A percentile compares a stretch with the other conserved stretches of the same genome.
These are phyloP conservation scores for Euwallacea similis DNA, from an alignment of 1,140 invertebrate genomes.

Conservation along the genomic window DNA sequence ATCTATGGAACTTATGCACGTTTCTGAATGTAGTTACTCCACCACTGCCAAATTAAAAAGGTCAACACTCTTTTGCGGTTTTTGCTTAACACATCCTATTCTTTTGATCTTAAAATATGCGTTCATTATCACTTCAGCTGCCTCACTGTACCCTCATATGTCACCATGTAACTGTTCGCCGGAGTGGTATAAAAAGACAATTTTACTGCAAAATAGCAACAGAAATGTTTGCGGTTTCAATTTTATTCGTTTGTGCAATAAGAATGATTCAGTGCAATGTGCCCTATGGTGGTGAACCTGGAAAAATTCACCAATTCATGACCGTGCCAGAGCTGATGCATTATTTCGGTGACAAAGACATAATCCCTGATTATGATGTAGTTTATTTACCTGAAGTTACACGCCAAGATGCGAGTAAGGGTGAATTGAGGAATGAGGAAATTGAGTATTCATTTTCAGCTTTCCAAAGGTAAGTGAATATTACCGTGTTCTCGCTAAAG, in stretches of 20 bases:
- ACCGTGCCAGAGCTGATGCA: constrained; percentile 43
- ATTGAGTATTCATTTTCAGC: constrained; percentile 45
- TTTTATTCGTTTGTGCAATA: background rate
- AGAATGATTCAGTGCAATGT: background rate
- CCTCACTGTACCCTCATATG: constrained; percentile 33
- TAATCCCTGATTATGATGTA: constrained; percentile 48
- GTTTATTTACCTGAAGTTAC: constrained; percentile 42
- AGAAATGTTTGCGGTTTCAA: constrained; percentile 15
- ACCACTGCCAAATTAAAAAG: constrained; percentile 24
- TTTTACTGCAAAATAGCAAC: background rate
- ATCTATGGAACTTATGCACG: no score
- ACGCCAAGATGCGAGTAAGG: constrained; percentile 17
- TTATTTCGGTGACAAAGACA: constrained; percentile 43
- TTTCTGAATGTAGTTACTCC: background rate
- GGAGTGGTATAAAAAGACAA: constrained; percentile 27
- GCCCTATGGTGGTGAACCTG: background rate
- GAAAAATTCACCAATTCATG: constrained; percentile 41
- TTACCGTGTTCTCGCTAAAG: background rate
- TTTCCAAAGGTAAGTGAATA: constrained; percentile 44
- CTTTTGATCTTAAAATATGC: constrained; percentile 37
- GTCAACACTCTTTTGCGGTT: constrained; percentile 32
- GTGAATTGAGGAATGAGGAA: constrained; percentile 25
- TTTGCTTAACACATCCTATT: constrained; percentile 29
- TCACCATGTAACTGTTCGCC: constrained; percentile 34
- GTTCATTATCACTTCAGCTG: constrained; percentile 31